Evolutionary conservation across 2,888 invertebrate species (phyloP).

Genomic region (Pachliopta kotzebuea): DNA sequence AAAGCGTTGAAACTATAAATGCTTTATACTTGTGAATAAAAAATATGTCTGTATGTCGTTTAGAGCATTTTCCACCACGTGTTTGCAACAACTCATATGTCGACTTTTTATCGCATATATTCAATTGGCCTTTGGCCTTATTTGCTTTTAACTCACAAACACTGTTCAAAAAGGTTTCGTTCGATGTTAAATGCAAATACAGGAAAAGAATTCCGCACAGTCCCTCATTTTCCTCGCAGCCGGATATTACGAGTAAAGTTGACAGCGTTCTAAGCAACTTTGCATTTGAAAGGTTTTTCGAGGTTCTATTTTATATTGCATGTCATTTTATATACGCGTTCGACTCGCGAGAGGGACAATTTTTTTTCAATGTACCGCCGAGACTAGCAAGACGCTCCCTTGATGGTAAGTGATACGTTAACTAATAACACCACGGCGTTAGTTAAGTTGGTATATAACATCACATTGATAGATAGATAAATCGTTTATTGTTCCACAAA

Average conservation of each 20-base stretch:
- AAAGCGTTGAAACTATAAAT: too few species aligned
- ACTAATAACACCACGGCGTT: too few species aligned
- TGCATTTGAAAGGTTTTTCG: slow-evolving; percentile 18
- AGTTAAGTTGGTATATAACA: too few species aligned
- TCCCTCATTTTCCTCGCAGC: slow-evolving; percentile 16
- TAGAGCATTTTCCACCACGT: too few species aligned
- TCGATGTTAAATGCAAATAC: slow-evolving; percentile 19
- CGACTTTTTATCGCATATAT: not conserved
- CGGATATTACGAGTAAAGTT: slow-evolving; percentile 24
- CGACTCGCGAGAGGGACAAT: not conserved
- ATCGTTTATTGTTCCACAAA: too few species aligned
- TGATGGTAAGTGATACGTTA: too few species aligned
- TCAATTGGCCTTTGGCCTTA: slow-evolving; percentile 1
- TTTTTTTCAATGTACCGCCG: too few species aligned
- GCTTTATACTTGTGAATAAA: too few species aligned
- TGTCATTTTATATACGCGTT: not conserved
- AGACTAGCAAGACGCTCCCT: too few species aligned
- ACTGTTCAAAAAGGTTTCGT: slow-evolving; percentile 4
- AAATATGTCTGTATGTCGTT: too few species aligned
- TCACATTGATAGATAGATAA: too few species aligned
- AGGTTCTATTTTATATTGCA: not conserved
- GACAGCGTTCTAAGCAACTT: slow-evolving; percentile 18
- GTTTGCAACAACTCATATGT: too few species aligned
- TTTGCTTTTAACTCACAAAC: slow-evolving; percentile 1
- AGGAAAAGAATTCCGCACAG: slow-evolving; percentile 15